Conservation (phyloP, 2,113 vertebrate species). For the Cottus gobio region DNA sequence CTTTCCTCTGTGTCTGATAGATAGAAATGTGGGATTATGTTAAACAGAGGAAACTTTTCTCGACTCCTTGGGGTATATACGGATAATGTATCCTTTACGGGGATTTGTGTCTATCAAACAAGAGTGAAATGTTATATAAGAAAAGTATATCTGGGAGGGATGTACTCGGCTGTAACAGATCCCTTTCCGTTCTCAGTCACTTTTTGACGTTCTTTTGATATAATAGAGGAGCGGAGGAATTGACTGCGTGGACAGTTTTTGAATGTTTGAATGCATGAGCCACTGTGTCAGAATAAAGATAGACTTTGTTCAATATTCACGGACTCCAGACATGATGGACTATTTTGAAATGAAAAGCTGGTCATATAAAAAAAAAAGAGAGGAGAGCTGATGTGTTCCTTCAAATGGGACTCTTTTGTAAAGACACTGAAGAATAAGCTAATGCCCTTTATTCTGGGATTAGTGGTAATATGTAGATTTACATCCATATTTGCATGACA, state of each 20-base stretch:
- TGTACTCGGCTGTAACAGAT: slow-evolving; percentile 78
- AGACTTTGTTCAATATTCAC: slow-evolving; percentile 63
- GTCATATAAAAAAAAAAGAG: slow-evolving; percentile 10
- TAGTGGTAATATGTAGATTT: not conserved
- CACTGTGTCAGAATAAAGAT: slow-evolving; percentile 55
- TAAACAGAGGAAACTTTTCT: slow-evolving; percentile 70
- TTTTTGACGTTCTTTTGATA: slow-evolving; percentile 70
- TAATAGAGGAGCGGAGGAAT: slow-evolving; percentile 66
- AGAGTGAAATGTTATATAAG: slow-evolving; percentile 80
- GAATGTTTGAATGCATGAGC: slow-evolving; percentile 66
- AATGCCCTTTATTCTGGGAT: slow-evolving; percentile 9
- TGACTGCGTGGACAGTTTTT: slow-evolving; percentile 67
- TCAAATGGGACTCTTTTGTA: slow-evolving; percentile 10
- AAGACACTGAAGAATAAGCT: slow-evolving; percentile 25
- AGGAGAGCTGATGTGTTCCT: slow-evolving; percentile 19
- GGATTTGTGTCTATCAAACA: slow-evolving; percentile 78
- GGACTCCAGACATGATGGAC: slow-evolving; percentile 51
- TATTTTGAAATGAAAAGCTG: slow-evolving; percentile 54
- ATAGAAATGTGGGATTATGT: slow-evolving; percentile 77
- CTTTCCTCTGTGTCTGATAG: slow-evolving; percentile 55
- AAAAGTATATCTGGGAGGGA: slow-evolving; percentile 73
- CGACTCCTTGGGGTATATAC: slow-evolving; percentile 63
- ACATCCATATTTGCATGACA: not conserved
- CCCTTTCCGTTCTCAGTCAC: slow-evolving; percentile 62
- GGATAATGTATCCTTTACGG: slow-evolving; percentile 74